These are phyloP conservation scores for Margaritifera margaritifera DNA, from an alignment of 2,888 invertebrate species.

Conservation along the genomic window DNA sequence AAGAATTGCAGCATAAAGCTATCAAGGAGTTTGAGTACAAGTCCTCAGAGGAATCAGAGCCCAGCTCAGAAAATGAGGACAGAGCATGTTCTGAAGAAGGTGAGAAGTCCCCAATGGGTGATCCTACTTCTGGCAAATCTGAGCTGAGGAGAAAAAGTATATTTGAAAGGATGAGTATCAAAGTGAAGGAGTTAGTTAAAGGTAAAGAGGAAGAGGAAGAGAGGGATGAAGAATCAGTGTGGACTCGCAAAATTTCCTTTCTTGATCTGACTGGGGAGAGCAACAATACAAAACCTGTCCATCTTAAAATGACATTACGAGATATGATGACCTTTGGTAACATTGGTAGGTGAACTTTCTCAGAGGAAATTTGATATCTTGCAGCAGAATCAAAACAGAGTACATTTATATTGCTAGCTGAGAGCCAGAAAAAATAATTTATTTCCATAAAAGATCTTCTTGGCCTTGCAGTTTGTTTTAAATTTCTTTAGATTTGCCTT, in stretches of 20 bases:
- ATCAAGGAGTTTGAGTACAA: conserved; percentile 2
- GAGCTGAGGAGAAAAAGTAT: conserved; percentile 26
- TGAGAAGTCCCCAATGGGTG: not conserved
- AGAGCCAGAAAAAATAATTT: too few relatives aligned
- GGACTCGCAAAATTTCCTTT: conserved; percentile 48
- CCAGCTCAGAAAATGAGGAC: conserved; percentile 14
- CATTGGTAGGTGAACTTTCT: too few relatives aligned
- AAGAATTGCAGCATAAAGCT: not conserved
- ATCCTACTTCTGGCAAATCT: conserved; percentile 4
- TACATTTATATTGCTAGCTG: too few relatives aligned
- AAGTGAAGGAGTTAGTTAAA: conserved; percentile 47
- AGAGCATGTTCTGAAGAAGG: too few relatives aligned
- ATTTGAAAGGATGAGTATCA: conserved; percentile 55
- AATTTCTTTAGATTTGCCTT: too few relatives aligned
- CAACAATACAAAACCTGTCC: conserved; percentile 43
- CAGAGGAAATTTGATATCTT: too few relatives aligned
- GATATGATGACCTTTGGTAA: conserved; percentile 22
- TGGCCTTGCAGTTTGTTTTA: too few relatives aligned
- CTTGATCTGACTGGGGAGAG: conserved; percentile 58
- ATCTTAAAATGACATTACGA: conserved; percentile 46
- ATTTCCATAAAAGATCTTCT: too few relatives aligned
- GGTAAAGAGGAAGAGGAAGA: conserved; percentile 35
- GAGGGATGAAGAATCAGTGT: conserved; percentile 20
- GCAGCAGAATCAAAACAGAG: too few relatives aligned
- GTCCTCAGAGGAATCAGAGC: conserved; percentile 1